Evolutionary conservation across 2,888 invertebrate species (phyloP).

Genomic region (Eupsilia transversa): DNA sequence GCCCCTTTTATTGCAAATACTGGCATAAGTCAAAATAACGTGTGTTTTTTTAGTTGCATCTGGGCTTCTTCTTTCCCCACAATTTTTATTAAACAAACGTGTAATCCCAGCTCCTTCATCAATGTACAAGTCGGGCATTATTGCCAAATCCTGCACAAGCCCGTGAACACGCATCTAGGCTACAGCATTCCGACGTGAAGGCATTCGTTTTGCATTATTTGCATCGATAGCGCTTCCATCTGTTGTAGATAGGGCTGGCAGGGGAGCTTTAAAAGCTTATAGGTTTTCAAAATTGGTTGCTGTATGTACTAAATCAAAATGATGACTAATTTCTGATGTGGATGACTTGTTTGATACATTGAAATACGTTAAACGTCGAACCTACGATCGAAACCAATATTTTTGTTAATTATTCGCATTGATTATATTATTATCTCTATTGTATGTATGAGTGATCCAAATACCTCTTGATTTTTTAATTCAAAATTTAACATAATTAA

Average conservation of each 20-base stretch:
- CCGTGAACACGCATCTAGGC: conserved; percentile 46
- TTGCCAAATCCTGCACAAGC: conserved; percentile 54
- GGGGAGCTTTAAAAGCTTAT: conserved; percentile 21
- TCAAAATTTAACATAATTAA: background rate
- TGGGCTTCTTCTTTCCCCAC: background rate
- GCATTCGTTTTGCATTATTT: conserved; percentile 63
- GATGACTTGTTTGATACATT: background rate
- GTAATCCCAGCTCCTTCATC: conserved; percentile 1
- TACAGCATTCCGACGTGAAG: conserved; percentile 64
- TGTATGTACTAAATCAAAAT: background rate
- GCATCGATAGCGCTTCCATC: conserved; percentile 64
- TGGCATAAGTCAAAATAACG: background rate
- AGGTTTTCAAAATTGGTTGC: background rate
- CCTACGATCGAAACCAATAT: background rate
- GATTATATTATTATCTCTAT: background rate
- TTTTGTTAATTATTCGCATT: background rate
- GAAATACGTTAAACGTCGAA: background rate
- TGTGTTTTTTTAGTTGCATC: too few relatives aligned
- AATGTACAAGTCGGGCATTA: conserved; percentile 19
- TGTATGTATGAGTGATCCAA: background rate
- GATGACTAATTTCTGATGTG: too few relatives aligned
- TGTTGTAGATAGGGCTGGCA: conserved; percentile 56
- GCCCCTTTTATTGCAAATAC: background rate
- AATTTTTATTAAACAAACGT: background rate
- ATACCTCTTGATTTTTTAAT: background rate